Percentiles rank a stretch among this genome's conserved stretches.
phyloP scores from a whole-genome alignment of 2,888 invertebrate genomes.

The Furcula furcula region DNA sequence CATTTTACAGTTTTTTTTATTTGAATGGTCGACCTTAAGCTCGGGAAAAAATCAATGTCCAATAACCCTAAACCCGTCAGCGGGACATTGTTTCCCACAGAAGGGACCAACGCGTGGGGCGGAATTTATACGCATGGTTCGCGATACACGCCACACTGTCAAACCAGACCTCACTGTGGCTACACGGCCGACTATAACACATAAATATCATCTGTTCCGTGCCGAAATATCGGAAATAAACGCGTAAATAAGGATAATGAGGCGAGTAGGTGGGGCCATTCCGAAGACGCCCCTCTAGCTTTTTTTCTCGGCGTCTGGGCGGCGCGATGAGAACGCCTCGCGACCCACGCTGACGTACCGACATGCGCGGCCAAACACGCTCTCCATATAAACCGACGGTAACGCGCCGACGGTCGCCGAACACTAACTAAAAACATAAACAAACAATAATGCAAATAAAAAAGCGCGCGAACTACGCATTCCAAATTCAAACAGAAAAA shows the following conservation, averaged over 20 bases:
- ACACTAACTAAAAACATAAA: slow-evolving; percentile 49
- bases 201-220: slow-evolving; percentile 54
- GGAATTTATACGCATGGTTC: slow-evolving; percentile 73
- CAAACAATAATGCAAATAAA: slow-evolving; percentile 52
- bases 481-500: slow-evolving; percentile 31
- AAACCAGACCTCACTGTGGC: slow-evolving; percentile 70
- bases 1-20: too few species aligned
- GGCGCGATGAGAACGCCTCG: slow-evolving; percentile 71
- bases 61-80: slow-evolving; percentile 38
- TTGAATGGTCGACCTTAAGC: slow-evolving; percentile 28
- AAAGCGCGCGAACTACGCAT: slow-evolving; percentile 30
- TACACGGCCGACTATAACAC: slow-evolving; percentile 59
- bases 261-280: slow-evolving; percentile 73
- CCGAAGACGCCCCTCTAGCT: slow-evolving; percentile 71
- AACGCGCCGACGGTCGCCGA: slow-evolving; percentile 49
- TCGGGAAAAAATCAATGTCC: slow-evolving; percentile 21
- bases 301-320: slow-evolving; percentile 72
- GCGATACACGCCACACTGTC: slow-evolving; percentile 70
- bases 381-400: slow-evolving; percentile 64
- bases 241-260: slow-evolving; percentile 77
- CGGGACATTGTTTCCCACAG: slow-evolving; percentile 59
- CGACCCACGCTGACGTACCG: slow-evolving; percentile 71
- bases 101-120: slow-evolving; percentile 70
- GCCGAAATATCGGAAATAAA: slow-evolving; percentile 72
- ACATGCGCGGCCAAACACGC: slow-evolving; percentile 54